Evolutionary conservation across 2,888 invertebrate species (phyloP).

Genomic region (Tortrix viridana): DNA sequence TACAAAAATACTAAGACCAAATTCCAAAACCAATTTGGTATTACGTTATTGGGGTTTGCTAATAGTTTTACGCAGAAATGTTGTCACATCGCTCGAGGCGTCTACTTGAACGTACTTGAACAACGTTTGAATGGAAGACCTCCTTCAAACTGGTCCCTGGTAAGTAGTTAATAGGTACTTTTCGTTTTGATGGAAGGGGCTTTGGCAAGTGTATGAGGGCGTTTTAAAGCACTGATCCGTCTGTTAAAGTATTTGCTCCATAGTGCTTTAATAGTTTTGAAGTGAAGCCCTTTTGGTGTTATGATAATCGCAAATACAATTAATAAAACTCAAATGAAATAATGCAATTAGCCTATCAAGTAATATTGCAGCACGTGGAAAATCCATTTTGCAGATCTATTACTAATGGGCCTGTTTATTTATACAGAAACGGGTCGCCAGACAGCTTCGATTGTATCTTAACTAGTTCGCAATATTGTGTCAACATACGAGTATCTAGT

Average conservation of each 20-base stretch:
- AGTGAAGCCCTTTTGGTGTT: no score
- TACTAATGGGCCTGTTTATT: slow-evolving; percentile 27
- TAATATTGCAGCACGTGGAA: slow-evolving; percentile 5
- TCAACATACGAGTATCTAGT: slow-evolving; percentile 16
- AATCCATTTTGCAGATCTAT: slow-evolving; percentile 9
- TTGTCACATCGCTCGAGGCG: slow-evolving; percentile 34
- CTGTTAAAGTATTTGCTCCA: background rate
- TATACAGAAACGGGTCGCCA: slow-evolving; percentile 13
- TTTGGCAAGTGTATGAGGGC: slow-evolving; percentile 9
- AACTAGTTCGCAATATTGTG: slow-evolving; percentile 20
- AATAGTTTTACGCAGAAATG: slow-evolving; percentile 32
- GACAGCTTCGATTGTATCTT: slow-evolving; percentile 16
- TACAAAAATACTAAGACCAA: slow-evolving; percentile 11
- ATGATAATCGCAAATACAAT: no score
- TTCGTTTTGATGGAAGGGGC: slow-evolving; percentile 10
- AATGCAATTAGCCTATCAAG: background rate
- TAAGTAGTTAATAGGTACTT: slow-evolving; percentile 6
- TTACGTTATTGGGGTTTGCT: slow-evolving; percentile 24
- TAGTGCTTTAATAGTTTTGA: no score
- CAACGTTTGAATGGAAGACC: slow-evolving; percentile 21
- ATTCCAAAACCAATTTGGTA: slow-evolving; percentile 10
- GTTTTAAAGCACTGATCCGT: background rate
- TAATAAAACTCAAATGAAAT: background rate
- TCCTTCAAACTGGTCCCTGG: slow-evolving; percentile 26
- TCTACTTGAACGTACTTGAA: slow-evolving; percentile 26